Evolutionary conservation across 2,113 vertebrate genomes (phyloP).

Genomic region (Dromas ardeola): DNA sequence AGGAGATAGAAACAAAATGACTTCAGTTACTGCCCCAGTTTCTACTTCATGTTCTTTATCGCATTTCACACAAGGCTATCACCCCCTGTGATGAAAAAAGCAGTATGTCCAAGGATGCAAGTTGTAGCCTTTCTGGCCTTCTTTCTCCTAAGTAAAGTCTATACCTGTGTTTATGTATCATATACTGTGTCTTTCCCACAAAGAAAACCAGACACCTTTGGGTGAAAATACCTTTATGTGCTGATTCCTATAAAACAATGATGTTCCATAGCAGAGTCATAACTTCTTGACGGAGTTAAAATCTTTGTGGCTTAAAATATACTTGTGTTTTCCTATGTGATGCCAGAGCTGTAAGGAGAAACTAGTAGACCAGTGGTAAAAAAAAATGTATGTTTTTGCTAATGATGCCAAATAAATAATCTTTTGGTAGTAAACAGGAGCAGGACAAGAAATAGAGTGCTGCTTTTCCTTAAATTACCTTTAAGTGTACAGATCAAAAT

Average conservation of each 20-base stretch:
- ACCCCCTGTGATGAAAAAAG: neutral
- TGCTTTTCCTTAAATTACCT: neutral
- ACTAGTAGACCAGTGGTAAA: neutral
- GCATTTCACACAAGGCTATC: conserved; percentile 10
- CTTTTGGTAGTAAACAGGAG: neutral
- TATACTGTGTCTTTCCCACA: neutral
- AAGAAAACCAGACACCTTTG: neutral
- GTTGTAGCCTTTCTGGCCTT: neutral
- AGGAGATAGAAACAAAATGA: conserved; percentile 23
- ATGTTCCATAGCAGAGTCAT: neutral
- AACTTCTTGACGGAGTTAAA: neutral
- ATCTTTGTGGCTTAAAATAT: neutral
- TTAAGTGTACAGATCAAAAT: neutral
- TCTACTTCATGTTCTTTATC: neutral
- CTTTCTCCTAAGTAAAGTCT: neutral
- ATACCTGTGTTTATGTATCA: neutral
- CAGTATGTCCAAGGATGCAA: neutral
- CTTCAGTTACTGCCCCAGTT: conserved; percentile 63
- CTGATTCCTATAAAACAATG: neutral
- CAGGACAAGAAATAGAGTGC: neutral
- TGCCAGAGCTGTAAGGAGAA: neutral
- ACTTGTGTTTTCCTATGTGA: neutral
- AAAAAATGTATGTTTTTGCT: neutral
- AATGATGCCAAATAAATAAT: neutral
- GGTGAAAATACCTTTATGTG: neutral